Percentiles rank a stretch among this genome's conserved stretches.
These are phyloP conservation scores for Himalopsyche kuldschensis DNA, from an alignment of 2,888 invertebrate species.

Conservation along the genomic window DNA sequence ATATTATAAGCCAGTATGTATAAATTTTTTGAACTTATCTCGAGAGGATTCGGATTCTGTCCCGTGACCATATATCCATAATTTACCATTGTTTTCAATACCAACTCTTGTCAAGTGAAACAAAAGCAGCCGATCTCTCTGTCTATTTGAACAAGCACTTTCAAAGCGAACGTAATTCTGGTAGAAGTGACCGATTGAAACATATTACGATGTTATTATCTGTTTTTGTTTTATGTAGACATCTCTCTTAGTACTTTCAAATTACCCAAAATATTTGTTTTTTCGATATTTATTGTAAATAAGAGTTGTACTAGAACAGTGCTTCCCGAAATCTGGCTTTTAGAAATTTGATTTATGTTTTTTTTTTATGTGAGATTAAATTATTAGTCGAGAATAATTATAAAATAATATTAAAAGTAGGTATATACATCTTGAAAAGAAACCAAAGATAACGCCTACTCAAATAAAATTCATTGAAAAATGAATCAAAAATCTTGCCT, in stretches of 20 bases:
- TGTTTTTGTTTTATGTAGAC: neutral
- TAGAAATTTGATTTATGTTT: neutral
- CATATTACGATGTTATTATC: neutral
- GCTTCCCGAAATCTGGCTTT: neutral
- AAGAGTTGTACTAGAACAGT: neutral
- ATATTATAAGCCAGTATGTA: too few species aligned
- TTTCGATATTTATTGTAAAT: neutral
- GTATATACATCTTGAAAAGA: neutral
- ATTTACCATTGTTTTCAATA: neutral
- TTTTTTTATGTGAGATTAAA: neutral
- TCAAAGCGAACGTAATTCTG: neutral
- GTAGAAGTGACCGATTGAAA: neutral
- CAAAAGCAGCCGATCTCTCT: neutral
- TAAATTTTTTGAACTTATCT: too few species aligned
- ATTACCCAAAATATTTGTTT: neutral
- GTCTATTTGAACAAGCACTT: neutral
- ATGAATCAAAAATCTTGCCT: neutral
- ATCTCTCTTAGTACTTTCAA: neutral
- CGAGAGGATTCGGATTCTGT: too few species aligned
- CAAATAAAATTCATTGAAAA: neutral
- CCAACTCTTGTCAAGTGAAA: neutral
- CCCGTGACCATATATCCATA: too few species aligned
- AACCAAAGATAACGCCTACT: neutral
- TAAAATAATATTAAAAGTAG: neutral
- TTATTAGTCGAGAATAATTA: neutral